A percentile compares a stretch with the other conserved stretches of the same genome.
These are phyloP conservation scores for Tetramorium alpestre DNA, from an alignment of 1,140 invertebrate genomes.

Conservation along the genomic window DNA sequence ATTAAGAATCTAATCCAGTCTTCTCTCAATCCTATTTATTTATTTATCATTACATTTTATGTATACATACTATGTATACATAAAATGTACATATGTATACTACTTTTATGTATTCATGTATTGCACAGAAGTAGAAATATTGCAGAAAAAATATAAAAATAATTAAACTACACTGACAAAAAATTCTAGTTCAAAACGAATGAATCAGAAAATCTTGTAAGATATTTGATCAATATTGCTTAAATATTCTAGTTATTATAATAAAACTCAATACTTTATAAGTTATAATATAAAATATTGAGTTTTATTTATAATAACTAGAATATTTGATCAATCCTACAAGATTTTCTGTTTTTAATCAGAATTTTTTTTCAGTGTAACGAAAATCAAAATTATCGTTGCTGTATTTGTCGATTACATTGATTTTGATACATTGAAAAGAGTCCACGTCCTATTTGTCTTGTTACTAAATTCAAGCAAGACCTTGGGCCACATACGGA, in stretches of 20 bases:
- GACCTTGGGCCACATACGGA: neutral
- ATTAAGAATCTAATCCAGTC: constrained; percentile 1
- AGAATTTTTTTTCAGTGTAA: no score
- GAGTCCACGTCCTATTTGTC: neutral
- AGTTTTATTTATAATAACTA: no score
- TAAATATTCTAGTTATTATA: no score
- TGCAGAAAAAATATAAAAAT: neutral
- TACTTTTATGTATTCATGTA: neutral
- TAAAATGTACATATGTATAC: no score
- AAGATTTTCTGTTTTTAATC: no score
- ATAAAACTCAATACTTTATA: no score
- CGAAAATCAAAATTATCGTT: neutral
- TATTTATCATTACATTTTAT: neutral
- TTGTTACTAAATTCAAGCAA: neutral
- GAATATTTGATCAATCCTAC: no score
- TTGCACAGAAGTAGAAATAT: neutral
- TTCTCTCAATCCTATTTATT: neutral
- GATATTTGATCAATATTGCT: no score
- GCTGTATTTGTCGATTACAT: neutral
- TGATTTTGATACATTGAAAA: neutral
- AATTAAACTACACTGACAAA: no score
- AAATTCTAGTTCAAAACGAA: no score
- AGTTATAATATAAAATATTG: no score
- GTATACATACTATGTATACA: neutral
- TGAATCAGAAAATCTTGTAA: no score